Conservation (phyloP, 1,140 invertebrate genomes). For the Solen grandis region DNA sequence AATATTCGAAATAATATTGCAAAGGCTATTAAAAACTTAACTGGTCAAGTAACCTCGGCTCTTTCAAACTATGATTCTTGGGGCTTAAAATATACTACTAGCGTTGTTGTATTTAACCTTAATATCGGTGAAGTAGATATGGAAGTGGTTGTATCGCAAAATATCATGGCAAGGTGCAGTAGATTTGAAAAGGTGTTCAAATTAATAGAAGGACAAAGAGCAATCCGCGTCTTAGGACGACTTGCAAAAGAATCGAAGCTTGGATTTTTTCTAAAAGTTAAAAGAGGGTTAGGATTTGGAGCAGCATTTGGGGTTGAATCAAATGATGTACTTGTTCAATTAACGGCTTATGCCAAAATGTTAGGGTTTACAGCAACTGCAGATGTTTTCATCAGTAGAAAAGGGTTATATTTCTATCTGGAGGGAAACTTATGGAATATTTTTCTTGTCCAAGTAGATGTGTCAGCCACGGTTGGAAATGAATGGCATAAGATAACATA, state of each 20-base stretch:
- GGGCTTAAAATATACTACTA: conserved; percentile 18
- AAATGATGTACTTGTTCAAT: conserved; percentile 1
- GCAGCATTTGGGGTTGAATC: not conserved
- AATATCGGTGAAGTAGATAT: conserved; percentile 7
- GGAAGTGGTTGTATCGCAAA: conserved; percentile 29
- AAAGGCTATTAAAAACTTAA: too few species aligned
- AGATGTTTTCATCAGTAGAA: conserved; percentile 29
- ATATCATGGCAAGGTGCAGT: conserved; percentile 9
- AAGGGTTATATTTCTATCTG: conserved; percentile 10
- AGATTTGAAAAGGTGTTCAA: conserved; percentile 12
- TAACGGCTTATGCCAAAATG: not conserved
- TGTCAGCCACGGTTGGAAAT: conserved; percentile 15
- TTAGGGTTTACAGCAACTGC: conserved; percentile 8
- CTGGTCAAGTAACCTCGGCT: not conserved
- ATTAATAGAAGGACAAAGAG: conserved; percentile 30
- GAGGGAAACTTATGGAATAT: conserved; percentile 55
- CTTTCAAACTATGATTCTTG: conserved; percentile 4
- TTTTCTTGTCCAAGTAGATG: conserved; percentile 33
- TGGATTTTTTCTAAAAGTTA: conserved; percentile 12
- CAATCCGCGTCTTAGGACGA: conserved; percentile 10
- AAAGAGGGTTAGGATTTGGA: not conserved
- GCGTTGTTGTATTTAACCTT: conserved; percentile 2
- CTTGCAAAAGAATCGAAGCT: not conserved
- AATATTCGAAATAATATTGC: conserved; percentile 14
- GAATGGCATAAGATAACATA: conserved; percentile 38